phyloP scores from a whole-genome alignment of 2,113 vertebrate species.

The Perca schrenkii region DNA sequence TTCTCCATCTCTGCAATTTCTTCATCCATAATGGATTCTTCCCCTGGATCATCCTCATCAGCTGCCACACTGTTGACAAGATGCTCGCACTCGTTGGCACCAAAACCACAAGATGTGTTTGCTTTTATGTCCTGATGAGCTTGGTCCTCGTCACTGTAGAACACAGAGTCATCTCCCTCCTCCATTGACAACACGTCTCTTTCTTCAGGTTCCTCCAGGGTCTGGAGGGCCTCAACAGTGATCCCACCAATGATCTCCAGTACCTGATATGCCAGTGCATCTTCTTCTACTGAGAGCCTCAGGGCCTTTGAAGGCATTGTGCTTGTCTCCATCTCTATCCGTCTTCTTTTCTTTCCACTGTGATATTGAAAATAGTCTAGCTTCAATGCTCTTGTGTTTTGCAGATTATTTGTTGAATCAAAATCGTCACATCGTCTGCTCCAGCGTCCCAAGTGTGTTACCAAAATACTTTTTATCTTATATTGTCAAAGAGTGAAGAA shows the following conservation, averaged over 20 bases:
- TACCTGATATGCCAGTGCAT: slow-evolving; percentile 46
- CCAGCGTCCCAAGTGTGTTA: slow-evolving; percentile 53
- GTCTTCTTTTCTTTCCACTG: not conserved
- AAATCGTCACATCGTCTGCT: not conserved
- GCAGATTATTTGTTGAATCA: not conserved
- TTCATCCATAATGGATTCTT: not conserved
- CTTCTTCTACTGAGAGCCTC: slow-evolving; percentile 80
- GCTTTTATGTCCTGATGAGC: slow-evolving; percentile 14
- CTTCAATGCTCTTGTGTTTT: not conserved
- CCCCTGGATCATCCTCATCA: slow-evolving; percentile 26
- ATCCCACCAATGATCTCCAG: slow-evolving; percentile 69
- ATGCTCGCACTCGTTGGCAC: not conserved
- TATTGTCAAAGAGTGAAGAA: slow-evolving; percentile 75
- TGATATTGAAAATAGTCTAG: not conserved
- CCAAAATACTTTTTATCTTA: slow-evolving; percentile 57
- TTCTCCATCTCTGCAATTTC: slow-evolving; percentile 3
- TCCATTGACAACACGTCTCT: slow-evolving; percentile 44
- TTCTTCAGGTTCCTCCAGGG: slow-evolving; percentile 38
- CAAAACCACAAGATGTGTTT: not conserved
- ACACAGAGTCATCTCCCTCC: slow-evolving; percentile 82
- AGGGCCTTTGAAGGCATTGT: slow-evolving; percentile 52
- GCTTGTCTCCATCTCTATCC: slow-evolving; percentile 46
- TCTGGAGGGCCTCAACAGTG: slow-evolving; percentile 8
- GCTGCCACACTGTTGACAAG: slow-evolving; percentile 38
- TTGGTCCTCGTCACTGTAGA: slow-evolving; percentile 79